These are phyloP conservation scores for Limanda limanda DNA, from an alignment of 2,113 vertebrate genomes.

Conservation along the genomic window DNA sequence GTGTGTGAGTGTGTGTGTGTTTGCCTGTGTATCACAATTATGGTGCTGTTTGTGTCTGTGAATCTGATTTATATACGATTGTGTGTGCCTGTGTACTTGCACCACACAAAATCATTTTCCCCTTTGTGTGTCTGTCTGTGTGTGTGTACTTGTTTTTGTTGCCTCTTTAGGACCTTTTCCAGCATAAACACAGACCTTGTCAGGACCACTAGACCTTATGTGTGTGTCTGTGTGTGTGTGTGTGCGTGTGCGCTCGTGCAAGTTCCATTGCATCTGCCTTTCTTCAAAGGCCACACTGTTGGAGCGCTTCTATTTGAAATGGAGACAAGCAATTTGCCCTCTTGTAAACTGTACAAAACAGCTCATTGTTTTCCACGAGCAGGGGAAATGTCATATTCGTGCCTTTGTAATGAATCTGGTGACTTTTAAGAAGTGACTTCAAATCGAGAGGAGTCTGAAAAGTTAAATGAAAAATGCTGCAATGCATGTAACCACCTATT, in stretches of 20 bases:
- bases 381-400: slow-evolving; percentile 43
- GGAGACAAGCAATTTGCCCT: slow-evolving; percentile 43
- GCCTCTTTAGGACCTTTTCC: neutral
- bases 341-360: slow-evolving; percentile 37
- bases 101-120: neutral
- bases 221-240: neutral
- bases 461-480: neutral
- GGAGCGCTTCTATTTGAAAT: slow-evolving; percentile 41
- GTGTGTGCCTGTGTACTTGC: neutral
- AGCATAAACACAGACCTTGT: neutral
- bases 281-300: slow-evolving; percentile 40
- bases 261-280: slow-evolving; percentile 14
- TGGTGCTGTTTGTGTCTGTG: neutral
- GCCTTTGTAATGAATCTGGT: slow-evolving; percentile 21
- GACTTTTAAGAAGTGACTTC: slow-evolving; percentile 5
- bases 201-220: neutral
- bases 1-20: neutral
- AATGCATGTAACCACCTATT: neutral
- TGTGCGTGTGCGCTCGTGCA: neutral
- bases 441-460: neutral
- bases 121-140: neutral
- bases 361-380: neutral
- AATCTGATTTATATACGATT: slow-evolving; percentile 13
- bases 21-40: neutral
- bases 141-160: neutral